phyloP scores from a whole-genome alignment of 2,888 invertebrate genomes.

The Phlogophora meticulosa region DNA sequence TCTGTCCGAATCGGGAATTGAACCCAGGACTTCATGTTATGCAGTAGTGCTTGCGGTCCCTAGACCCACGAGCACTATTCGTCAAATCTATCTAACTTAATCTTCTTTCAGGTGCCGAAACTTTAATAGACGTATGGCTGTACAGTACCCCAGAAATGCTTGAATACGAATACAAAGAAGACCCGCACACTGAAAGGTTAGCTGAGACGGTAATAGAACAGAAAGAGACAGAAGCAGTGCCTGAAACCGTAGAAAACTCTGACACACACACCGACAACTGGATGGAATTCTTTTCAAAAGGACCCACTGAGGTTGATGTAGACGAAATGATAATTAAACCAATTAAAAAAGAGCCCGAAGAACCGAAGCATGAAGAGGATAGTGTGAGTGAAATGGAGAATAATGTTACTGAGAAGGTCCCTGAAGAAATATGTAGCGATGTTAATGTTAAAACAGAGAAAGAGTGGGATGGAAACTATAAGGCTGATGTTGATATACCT shows the following conservation, averaged over 20 bases:
- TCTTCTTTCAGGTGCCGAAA: slow-evolving; percentile 94
- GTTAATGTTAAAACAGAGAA: slow-evolving; percentile 39
- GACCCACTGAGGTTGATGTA: slow-evolving; percentile 81
- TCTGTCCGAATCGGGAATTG: too few species aligned
- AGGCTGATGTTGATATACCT: slow-evolving; percentile 65
- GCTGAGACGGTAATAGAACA: slow-evolving; percentile 42
- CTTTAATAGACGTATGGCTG: slow-evolving; percentile 94
- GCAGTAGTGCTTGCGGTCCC: too few species aligned
- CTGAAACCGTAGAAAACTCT: slow-evolving; percentile 41
- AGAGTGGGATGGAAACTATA: slow-evolving; percentile 32
- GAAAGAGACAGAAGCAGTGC: slow-evolving; percentile 24
- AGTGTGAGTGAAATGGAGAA: slow-evolving; percentile 29
- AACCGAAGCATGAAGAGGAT: slow-evolving; percentile 60
- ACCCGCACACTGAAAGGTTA: slow-evolving; percentile 48
- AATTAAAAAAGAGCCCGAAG: slow-evolving; percentile 72
- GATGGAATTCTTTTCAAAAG: slow-evolving; percentile 86
- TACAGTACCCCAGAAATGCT: slow-evolving; percentile 88
- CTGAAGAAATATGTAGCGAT: slow-evolving; percentile 24
- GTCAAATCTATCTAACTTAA: too few species aligned
- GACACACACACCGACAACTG: slow-evolving; percentile 76
- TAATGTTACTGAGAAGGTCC: slow-evolving; percentile 39
- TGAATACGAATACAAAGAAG: slow-evolving; percentile 80
- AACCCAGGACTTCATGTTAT: too few species aligned
- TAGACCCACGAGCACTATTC: too few species aligned
- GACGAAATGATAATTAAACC: slow-evolving; percentile 87